Base-by-base conservation (phyloP, 2,113 vertebrate species). In the Fulica atra region DNA sequence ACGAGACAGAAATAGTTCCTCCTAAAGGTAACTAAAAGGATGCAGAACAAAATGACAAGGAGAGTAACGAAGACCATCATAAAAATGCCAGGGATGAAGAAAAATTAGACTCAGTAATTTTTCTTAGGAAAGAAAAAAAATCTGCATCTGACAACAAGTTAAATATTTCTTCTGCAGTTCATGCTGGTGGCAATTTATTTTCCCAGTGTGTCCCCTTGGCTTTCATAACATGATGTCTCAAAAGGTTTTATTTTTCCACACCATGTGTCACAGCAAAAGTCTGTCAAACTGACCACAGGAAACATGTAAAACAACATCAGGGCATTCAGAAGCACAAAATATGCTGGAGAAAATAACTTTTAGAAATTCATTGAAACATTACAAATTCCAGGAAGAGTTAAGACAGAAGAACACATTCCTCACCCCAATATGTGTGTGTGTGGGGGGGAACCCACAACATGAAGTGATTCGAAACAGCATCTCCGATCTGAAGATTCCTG, bases 141-240 rank as follows among this genome's bases (percentile, higher is more conserved):
- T 38, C 29, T 56, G 21, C 23, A 15, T 38, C 48, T 89, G 83
- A 70, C 80, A 91, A 59, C 56, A 94, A 94, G 59, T 80, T 90
- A 95, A 94, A 86, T 96, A 95, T 50, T 95, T 95, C 65, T 83
- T 90, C 61, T 92, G 73, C 63, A 88, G 46, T 85, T 90, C 89
- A 88, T 36, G 89, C 70, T 94, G 89, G 33, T 82, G 73, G 73
- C 66, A 95, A 93, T 94, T 96, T 93, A 86, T 96, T 94, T 93
- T 95, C 85, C 35, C 81, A 87, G 85, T 80, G 76, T 72, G 84
- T 68, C 21, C 51, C 35, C 46, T 80, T 88, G 40, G 64, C 57
- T 94, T 96, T 85, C 95, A 86, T 93, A 95, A 92, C 68, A 10
- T 79, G 57, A 89, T 79, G 33, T 59, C 89, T 95, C 65, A 79